Evolutionary conservation across 2,113 vertebrate species (phyloP), one percentile per base, ranked within the genome.

Genomic region (Chionis minor): DNA sequence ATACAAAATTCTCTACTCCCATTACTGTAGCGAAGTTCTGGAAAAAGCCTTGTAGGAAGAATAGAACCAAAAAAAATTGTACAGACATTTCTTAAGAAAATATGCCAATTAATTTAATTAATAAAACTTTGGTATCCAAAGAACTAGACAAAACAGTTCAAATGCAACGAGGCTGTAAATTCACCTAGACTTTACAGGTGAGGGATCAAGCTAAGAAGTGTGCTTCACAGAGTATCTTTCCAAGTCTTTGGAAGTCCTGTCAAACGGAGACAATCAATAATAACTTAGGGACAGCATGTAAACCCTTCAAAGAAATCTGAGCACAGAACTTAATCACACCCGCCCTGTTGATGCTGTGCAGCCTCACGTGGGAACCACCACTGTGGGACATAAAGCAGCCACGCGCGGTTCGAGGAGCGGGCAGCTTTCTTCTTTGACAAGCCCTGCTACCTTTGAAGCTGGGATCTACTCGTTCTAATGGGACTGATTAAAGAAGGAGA

Each of bases 381-480:
- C 59, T 35, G 38, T 18, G 63, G 92, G 86, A 91, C 86, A 81
- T 14, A 35, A 51, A 65, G 69, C 92, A 92, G 88, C 72, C 63
- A 71, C 86, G n/a, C 21, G 2, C 0, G 0, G 51, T 44, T 70
- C 52, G 77, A 94, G 56, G 47, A 94, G 40, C 1, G 0, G 55
- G 40, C 72, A 92, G 75, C 83, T 95, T 90, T 49, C 90, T 80
- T 78, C 86, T 95, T 92, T 71, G 65, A 88, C 61, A 47, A 91
- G 65, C 44, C 44, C 56, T 56, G 56, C 63, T 84, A 40, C 65
- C 88, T 96, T 96, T 96, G 96, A 95, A 92, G 92, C 69, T 81
- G 21, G 38, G 35, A 84, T 88, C 80, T 75, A 30, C 80, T 96
- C 92, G 47, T 81, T 92, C 75, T 96, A 61, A 67, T 45, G 88